These are phyloP conservation scores for Halyomorpha halys DNA, from an alignment of 1,140 invertebrate genomes.

Conservation along the genomic window DNA sequence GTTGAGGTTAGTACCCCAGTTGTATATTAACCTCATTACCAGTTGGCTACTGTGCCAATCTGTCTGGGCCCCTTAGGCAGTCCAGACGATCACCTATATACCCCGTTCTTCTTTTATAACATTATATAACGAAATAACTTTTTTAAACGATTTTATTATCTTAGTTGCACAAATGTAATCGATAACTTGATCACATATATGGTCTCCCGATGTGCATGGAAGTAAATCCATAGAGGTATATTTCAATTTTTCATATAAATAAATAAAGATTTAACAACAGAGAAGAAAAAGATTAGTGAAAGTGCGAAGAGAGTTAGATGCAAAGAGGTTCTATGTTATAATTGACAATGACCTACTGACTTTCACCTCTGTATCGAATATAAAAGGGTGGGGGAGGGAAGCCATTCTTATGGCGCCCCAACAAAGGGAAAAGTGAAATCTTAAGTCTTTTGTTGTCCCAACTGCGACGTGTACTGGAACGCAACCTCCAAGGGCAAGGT, in stretches of 20 bases:
- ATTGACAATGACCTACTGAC: slow-evolving; percentile 11
- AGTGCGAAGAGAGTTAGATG: neutral
- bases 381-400: neutral
- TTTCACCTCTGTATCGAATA: slow-evolving; percentile 6
- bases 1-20: too few species aligned
- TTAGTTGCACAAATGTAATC: too few species aligned
- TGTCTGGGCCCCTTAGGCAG: neutral
- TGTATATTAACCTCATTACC: too few species aligned
- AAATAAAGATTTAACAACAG: neutral
- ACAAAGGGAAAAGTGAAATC: slow-evolving; percentile 19
- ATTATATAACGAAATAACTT: too few species aligned
- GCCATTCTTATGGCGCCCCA: slow-evolving; percentile 7
- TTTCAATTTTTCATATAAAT: too few species aligned
- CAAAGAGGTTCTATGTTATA: neutral
- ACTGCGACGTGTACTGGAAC: slow-evolving; percentile 11
- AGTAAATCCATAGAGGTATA: too few species aligned
- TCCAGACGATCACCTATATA: neutral
- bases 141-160: too few species aligned
- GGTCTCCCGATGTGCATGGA: too few species aligned
- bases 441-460: slow-evolving; percentile 7
- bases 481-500: slow-evolving; percentile 3
- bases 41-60: neutral
- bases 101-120: too few species aligned
- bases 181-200: too few species aligned
- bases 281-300: neutral